phyloP scores from a whole-genome alignment of 2,888 invertebrate genomes.

The Synergus japonicus region DNA sequence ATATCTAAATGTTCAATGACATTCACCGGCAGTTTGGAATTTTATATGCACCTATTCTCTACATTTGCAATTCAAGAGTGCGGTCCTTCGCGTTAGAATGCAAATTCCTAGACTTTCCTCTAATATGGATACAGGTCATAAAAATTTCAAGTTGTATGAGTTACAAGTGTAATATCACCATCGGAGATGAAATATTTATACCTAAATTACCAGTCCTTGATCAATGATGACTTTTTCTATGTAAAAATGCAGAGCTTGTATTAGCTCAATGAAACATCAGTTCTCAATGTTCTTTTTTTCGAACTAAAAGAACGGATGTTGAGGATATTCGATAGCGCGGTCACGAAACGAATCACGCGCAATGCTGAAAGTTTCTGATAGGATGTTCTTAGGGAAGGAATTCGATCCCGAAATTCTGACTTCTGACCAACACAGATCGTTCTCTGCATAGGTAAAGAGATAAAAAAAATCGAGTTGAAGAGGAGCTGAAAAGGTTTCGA shows the following conservation, averaged over 20 bases:
- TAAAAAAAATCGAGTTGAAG: slow-evolving; percentile 49
- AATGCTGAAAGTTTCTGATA: slow-evolving; percentile 47
- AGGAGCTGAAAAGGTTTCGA: slow-evolving; percentile 47
- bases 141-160: too few relatives aligned
- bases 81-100: not conserved
- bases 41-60: slow-evolving; percentile 6
- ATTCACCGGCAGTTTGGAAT: slow-evolving; percentile 20
- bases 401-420: slow-evolving; percentile 42
- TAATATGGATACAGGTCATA: too few relatives aligned
- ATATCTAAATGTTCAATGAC: slow-evolving; percentile 21
- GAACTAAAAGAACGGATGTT: not conserved
- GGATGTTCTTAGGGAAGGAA: slow-evolving; percentile 21
- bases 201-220: too few relatives aligned
- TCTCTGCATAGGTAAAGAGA: slow-evolving; percentile 57
- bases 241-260: not conserved
- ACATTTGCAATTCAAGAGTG: slow-evolving; percentile 16
- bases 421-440: slow-evolving; percentile 49
- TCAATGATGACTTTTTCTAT: too few relatives aligned
- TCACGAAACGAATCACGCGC: slow-evolving; percentile 51
- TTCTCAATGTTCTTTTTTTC: not conserved
- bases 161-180: too few relatives aligned
- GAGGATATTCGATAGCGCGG: slow-evolving; percentile 16
- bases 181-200: too few relatives aligned
- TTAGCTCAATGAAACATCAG: not conserved
- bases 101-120: too few relatives aligned